These are phyloP conservation scores for Lasioglossum figueresi DNA, from an alignment of 2,888 invertebrate species.

Conservation along the genomic window DNA sequence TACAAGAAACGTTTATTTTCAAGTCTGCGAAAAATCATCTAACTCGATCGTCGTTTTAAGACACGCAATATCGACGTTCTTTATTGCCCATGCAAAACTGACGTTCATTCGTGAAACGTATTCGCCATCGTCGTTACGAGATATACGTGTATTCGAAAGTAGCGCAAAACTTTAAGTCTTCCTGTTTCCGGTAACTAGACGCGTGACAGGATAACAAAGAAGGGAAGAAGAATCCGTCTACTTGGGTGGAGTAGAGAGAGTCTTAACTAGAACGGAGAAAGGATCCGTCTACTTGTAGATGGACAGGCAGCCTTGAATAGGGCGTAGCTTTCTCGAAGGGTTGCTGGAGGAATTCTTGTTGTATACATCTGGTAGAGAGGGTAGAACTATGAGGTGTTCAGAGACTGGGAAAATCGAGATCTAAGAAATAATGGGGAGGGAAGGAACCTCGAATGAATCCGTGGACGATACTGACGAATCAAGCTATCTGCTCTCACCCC, in stretches of 20 bases:
- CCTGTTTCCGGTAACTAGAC: too few species aligned
- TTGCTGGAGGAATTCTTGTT: not conserved
- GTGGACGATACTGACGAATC: not conserved
- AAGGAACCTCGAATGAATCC: not conserved
- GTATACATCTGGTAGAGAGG: not conserved
- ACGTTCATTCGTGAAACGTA: too few species aligned
- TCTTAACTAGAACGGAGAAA: not conserved
- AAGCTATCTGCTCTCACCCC: not conserved
- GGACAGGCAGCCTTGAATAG: not conserved
- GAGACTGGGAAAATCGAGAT: not conserved
- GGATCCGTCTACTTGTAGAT: not conserved
- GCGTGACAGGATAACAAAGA: not conserved
- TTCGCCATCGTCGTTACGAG: too few species aligned
- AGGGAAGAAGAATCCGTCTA: not conserved
- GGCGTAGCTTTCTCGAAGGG: not conserved
- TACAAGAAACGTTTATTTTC: too few species aligned
- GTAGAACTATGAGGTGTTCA: slow-evolving; percentile 1
- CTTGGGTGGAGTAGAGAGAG: not conserved
- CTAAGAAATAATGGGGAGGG: not conserved
- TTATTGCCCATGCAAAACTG: too few species aligned
- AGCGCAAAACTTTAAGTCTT: too few species aligned
- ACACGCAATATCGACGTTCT: too few species aligned
- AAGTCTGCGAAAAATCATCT: too few species aligned
- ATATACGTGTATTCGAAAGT: too few species aligned
- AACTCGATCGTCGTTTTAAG: too few species aligned